Base-by-base conservation (phyloP, 2,888 invertebrate genomes). In the Orthosia gothica region DNA sequence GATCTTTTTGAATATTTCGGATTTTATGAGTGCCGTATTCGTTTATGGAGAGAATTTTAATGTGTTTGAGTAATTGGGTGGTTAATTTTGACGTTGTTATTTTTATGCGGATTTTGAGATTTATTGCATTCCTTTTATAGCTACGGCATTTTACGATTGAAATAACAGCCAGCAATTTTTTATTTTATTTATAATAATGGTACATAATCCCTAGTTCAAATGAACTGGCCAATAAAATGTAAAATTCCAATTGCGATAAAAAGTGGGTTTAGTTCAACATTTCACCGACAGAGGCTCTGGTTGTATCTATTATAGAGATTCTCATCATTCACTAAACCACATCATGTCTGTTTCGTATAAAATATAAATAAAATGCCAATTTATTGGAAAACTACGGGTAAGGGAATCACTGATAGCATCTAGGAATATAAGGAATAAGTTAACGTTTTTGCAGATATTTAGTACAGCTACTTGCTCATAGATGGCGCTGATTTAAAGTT, bases 311-410 rank as follows among this genome's bases (percentile, higher is more conserved):
- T 49, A 78, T 79, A 70, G 13, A 47, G 49, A 64, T 76, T 49
- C 61, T 26, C 66, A 80, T 74, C 81, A 52, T 57, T 62, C 75
- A 61, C 50, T 82, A 70, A 83, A 47, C 68, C 84, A 62, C 70
- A 83, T 82, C 70, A 84, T 74, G 84, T 80, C 70, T 49, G 32
- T 52, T 83, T 71, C 72, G 83, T 82, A 80, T 70, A 83, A 70
- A 71, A 70, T 65, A 79, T 49, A 69, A 79, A 81, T 81, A 64
- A 79, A 79, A 45, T 12, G 57, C 52, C 47, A 57, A 59, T 68
- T 67, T 79, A 83, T 83, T 55, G 40, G 54, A 12, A 52, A 20
- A 18, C 55, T 70, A 40, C 26, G 52, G 66, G 55, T 67, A 81
- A 83, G 57, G 52, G 55, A 47, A 57, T 73, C 20, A 52, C 26